phyloP scores from a whole-genome alignment of 2,113 vertebrate genomes.

The Python bivittatus region DNA sequence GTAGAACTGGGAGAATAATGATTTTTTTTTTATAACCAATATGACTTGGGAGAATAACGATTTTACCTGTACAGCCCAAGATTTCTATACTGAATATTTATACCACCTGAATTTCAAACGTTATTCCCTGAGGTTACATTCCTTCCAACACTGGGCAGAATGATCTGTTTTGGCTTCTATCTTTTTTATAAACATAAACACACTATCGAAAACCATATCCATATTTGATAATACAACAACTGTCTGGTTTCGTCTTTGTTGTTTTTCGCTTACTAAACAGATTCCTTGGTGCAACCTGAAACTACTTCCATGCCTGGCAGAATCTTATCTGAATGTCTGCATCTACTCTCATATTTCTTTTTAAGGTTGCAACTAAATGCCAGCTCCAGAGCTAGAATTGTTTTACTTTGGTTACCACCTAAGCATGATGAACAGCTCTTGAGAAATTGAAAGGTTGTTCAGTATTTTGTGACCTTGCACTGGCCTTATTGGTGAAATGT shows the following conservation, averaged over 20 bases:
- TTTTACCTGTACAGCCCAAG: neutral
- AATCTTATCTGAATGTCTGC: neutral
- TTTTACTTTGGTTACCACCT: neutral
- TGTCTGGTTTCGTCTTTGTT: neutral
- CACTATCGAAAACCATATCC: neutral
- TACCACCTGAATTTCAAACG: neutral
- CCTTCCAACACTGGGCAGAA: neutral
- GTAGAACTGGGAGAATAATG: neutral
- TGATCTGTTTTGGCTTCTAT: too few relatives aligned
- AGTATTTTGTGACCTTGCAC: neutral
- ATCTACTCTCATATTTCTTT: neutral
- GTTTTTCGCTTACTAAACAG: neutral
- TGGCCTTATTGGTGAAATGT: neutral
- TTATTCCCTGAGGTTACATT: neutral
- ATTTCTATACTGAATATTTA: neutral
- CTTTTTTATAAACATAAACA: neutral
- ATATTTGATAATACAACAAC: neutral
- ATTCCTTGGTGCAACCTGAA: neutral
- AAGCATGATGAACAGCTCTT: neutral
- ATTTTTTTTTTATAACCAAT: neutral
- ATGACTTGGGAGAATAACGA: neutral
- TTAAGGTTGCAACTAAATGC: neutral
- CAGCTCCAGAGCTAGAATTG: neutral
- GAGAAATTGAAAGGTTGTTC: neutral
- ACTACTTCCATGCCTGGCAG: neutral